Base-by-base conservation (phyloP, 2,888 invertebrate genomes). In the Cryptophagus acutangulus region DNA sequence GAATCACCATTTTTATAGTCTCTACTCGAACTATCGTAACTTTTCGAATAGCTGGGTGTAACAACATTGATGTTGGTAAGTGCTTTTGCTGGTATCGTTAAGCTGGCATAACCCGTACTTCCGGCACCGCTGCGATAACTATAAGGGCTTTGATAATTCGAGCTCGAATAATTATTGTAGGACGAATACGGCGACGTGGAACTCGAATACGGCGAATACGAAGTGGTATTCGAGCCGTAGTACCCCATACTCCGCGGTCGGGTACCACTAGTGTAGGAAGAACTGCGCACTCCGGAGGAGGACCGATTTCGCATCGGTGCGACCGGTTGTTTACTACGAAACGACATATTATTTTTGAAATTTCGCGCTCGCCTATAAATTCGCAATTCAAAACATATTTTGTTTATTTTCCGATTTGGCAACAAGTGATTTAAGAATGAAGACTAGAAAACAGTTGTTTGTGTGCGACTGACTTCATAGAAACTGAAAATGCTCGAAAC, bases 81-180 rank as follows among this genome's bases (percentile, higher is more conserved):
- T 2, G 77, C 65, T 38, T 71, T 74, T 24, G 78, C 73, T 40
- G 82, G 81, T 48, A 83, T 69, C 41, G 80, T 80, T 16, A 82
- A 71, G 33, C 81, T 81, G 6, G 83, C 83, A 57, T 84, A 84
- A 3, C 82, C 82, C 2, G 79, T 78, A 12, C 45, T 45, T 36
- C 3, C 46, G 33, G 8, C 31, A 1, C 45, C 44, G 4, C 79
- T 78, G 2, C 79, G 79, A 45, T 81, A 69, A 17, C 67, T 46
- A 43, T 72, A 74, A 2, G 70, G 66, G 52, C 71, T 73, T 29
- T 66, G 66, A 54, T 71, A 74, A 50, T 71, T 74, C 2, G 69
- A 69, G 43, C 67, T 69, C 37, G 62, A 65, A 43, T 74, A 66
- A 12, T 10, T 10, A 16, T 28, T 36, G 20, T 33, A 26, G 9